Evolutionary conservation across 2,888 invertebrate species (phyloP).

Genomic region (Galerucella nymphaeae): DNA sequence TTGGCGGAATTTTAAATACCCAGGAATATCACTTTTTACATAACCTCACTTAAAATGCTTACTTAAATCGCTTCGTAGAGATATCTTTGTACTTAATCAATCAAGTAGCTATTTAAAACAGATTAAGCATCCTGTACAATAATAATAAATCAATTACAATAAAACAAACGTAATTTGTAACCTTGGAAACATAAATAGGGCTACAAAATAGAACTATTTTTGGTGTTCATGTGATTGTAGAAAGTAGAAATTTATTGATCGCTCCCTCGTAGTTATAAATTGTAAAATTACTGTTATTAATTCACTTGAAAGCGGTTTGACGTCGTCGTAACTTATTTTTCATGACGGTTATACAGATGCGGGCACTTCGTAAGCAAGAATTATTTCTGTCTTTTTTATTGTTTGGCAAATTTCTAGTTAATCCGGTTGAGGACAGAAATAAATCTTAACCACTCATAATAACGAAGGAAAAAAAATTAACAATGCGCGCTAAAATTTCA

Average conservation of each 20-base stretch:
- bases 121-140: too few relatives aligned
- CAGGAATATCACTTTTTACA: neutral
- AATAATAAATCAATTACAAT: too few relatives aligned
- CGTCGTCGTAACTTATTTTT: neutral
- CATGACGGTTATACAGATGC: neutral
- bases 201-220: too few relatives aligned
- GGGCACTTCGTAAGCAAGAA: neutral
- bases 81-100: too few relatives aligned
- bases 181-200: too few relatives aligned
- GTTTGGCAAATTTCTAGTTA: constrained; percentile 25
- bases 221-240: too few relatives aligned
- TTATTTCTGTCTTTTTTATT: constrained; percentile 35
- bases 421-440: constrained; percentile 35
- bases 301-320: neutral
- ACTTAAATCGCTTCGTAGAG: too few relatives aligned
- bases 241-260: neutral
- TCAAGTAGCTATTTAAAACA: neutral
- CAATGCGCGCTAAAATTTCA: neutral
- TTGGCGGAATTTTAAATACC: neutral
- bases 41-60: neutral
- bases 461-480: constrained; percentile 3
- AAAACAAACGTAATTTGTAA: too few relatives aligned
- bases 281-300: neutral
- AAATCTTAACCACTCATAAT: constrained; percentile 26
- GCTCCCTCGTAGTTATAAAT: neutral